phyloP scores from a whole-genome alignment of 2,888 invertebrate genomes.

The Drosophila percnosoma region DNA sequence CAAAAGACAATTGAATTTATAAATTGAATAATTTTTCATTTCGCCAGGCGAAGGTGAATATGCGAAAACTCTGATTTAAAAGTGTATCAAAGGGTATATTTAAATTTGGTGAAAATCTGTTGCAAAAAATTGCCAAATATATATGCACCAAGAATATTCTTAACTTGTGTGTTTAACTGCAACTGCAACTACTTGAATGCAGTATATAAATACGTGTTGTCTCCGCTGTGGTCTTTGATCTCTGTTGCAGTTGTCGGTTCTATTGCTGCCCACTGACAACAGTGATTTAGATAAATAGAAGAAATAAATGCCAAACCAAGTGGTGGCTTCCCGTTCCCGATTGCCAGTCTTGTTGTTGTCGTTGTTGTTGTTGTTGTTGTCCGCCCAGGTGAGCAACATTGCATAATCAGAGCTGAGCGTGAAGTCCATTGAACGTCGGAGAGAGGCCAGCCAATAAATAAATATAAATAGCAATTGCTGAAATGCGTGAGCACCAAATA shows the following conservation, averaged over 20 bases:
- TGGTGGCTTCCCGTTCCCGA: constrained; percentile 28
- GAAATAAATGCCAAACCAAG: constrained; percentile 15
- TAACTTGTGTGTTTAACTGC: constrained; percentile 8
- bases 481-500: constrained; percentile 62
- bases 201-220: constrained; percentile 32
- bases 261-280: constrained; percentile 35
- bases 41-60: background rate
- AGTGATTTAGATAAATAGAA: background rate
- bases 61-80: background rate
- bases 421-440: background rate
- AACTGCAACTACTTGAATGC: constrained; percentile 24
- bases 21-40: background rate
- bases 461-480: constrained; percentile 64
- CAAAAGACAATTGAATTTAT: constrained; percentile 4
- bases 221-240: constrained; percentile 48
- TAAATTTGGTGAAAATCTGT: background rate
- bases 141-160: background rate
- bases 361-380: background rate
- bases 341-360: constrained; percentile 2
- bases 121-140: background rate
- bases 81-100: background rate
- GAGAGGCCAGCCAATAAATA: constrained; percentile 62
- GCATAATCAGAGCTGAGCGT: constrained; percentile 53
- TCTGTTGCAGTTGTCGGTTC: constrained; percentile 15
- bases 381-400: constrained; percentile 58